Evolutionary conservation across 1,140 invertebrate genomes (phyloP), one percentile per base, ranked within the genome.

Genomic region (Bombus polaris): DNA sequence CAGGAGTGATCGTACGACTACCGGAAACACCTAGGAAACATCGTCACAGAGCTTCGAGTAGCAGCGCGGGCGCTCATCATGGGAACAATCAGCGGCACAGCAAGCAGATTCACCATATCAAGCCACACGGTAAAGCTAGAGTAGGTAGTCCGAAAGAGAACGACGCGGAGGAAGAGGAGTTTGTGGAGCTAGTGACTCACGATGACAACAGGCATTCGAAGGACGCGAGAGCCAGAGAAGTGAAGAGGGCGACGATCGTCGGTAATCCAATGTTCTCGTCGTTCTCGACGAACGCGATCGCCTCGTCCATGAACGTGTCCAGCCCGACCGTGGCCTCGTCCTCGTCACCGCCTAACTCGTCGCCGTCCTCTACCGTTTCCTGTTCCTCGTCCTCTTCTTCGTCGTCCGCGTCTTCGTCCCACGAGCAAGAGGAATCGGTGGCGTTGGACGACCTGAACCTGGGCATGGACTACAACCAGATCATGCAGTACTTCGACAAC

Each of bases 401-500:
- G 42, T 93, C 92, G 10, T 93, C 91, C 32, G 87, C 91, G 4
- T 91, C 91, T 35, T 92, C 91, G 25, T 92, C 88, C 66, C 92
- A 92, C 4, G 93, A 94, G n/a, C 91, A 92, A 57, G 92, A 94
- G 57, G 96, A 96, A 81, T 95, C 96, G 75, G 95, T 97, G 44
- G 96, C 96, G 71, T 95, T 98, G 82, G 97, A 98, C 94, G 97
- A 98, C 94, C 96, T 98, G 28, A 97, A 97, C 90, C 96, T 98
- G 85, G 98, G 98, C 90, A 98, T 99, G 98, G 98, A 99, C 94
- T 99, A 99, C 95, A 98, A 99, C 93, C 98, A 99, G 96, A 98
- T 99, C 93, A 98, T 99, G 98, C 97, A 98, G 92, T 99, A 99
- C 95, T 99, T 99, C 96, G 98, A 99, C 95, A 99, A 98, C 96